phyloP scores from a whole-genome alignment of 2,888 invertebrate genomes.

The Coecobrya sp. region DNA sequence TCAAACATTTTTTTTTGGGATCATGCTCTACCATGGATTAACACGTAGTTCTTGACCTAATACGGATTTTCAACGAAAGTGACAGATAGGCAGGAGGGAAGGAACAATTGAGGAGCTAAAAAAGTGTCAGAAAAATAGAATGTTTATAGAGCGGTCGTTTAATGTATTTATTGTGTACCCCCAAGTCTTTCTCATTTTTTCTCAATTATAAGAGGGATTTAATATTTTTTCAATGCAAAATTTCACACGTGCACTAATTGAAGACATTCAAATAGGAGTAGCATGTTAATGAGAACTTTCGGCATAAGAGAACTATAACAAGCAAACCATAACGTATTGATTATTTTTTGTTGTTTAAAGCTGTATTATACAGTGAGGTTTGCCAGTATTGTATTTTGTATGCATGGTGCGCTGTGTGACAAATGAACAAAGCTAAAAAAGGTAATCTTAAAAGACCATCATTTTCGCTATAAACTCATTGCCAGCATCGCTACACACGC shows the following conservation, averaged over 20 bases:
- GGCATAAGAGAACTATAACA: no score
- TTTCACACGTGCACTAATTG: no score
- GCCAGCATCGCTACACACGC: background rate
- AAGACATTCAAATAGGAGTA: no score
- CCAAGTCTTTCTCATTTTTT: no score
- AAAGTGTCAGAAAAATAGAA: slow-evolving; percentile 47
- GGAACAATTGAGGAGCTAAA: slow-evolving; percentile 18
- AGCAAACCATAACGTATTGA: no score
- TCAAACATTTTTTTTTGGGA: slow-evolving; percentile 4
- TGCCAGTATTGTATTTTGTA: background rate
- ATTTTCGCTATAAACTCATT: background rate
- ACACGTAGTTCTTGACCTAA: slow-evolving; percentile 65
- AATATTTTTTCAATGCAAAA: no score
- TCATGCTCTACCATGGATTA: slow-evolving; percentile 4
- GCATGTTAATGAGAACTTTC: no score
- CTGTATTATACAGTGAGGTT: background rate
- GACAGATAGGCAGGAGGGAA: slow-evolving; percentile 23
- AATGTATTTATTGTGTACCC: no score
- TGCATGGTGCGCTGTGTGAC: background rate
- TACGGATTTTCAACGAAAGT: slow-evolving; percentile 61
- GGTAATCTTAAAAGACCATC: background rate
- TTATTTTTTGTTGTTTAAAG: no score
- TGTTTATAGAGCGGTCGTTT: background rate
- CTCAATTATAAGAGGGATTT: no score
- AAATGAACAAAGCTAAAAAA: background rate